Evolutionary conservation across 2,888 invertebrate genomes (phyloP), one percentile per base, ranked within the genome.

Genomic region (Nephrotoma flavescens): DNA sequence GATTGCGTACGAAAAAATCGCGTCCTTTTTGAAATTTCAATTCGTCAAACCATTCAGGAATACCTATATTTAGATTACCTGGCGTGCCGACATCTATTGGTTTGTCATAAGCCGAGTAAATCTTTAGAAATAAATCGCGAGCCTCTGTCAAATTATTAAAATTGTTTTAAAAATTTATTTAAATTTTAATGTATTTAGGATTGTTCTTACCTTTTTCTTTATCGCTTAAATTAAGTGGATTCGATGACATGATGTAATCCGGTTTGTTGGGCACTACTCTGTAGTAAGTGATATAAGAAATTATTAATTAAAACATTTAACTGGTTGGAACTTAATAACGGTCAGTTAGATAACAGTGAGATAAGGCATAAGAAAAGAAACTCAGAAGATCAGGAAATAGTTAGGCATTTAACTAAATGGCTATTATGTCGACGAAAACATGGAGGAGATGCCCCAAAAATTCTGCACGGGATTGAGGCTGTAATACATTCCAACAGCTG

Each of bases 21-120:
- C 19, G 84, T 12, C 84, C 84, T 7, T 4, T 11, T n/a, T 84
- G 41, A n/a, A 84, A 86, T 86, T 86, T 86, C 9, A 42, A 4
- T 31, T 86, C 86, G 42, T 86, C 52, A 57, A 52, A 86, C 86
- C 86, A 86, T 41, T 86, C 42, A 1, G 86, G 86, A 52, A 57
- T n/a, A 19, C 11, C 41, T 4, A 42, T 4, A 3, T 86, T 52
- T 0, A 86, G n/a, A 41, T 86, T 19, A 5, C 19, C 19, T 0
- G 19, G 4, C 5, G 11, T 1, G 45, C 85, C 85, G 9, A 44
- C 5, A 85, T 85, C 85, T 19, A 84, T 84, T n/a, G 84, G 84
- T 15, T 42, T 84, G 15, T 84, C 84, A n/a, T 84, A 84, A 7
- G 84, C 84, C n/a, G 84, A 84, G 42, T 84, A 84, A 9, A 84